A percentile compares a stretch with the other conserved stretches of the same genome.
Evolutionary conservation across 1,140 invertebrate species (phyloP).

Genomic region (Teleogryllus occipitalis): DNA sequence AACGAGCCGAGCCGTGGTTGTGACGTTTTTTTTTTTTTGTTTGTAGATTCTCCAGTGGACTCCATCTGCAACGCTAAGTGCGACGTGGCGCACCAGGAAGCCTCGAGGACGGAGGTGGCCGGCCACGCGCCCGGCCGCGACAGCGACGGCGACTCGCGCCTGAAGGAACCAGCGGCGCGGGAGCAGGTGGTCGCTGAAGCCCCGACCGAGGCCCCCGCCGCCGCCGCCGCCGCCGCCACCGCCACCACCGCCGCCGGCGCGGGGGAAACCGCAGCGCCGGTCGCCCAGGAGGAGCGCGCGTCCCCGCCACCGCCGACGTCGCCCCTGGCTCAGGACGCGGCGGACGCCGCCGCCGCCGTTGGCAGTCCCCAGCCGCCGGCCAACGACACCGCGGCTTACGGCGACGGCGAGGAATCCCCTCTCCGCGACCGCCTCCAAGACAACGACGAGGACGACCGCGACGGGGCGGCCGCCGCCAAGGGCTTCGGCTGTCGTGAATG

Average conservation of each 20-base stretch:
- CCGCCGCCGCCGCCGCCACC: no score
- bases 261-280: neutral
- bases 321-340: neutral
- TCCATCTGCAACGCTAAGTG: constrained; percentile 9
- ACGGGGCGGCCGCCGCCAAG: constrained; percentile 29
- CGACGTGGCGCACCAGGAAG: constrained; percentile 16
- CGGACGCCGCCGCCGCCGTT: neutral
- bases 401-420: neutral
- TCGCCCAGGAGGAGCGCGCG: neutral
- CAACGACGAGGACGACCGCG: constrained; percentile 35
- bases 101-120: constrained; percentile 14
- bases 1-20: neutral
- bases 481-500: constrained; percentile 45
- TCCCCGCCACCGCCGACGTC: neutral
- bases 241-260: neutral
- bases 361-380: neutral
- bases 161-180: no score
- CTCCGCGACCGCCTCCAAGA: constrained; percentile 45
- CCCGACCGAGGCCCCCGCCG: neutral
- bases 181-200: no score
- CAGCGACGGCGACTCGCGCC: neutral
- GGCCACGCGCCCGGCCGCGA: neutral
- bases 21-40: neutral
- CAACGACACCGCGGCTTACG: neutral
- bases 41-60: constrained; percentile 9